Evolutionary conservation across 1,140 invertebrate species (phyloP), one percentile per base, ranked within the genome.

Genomic region (Coenobita brevimanus): DNA sequence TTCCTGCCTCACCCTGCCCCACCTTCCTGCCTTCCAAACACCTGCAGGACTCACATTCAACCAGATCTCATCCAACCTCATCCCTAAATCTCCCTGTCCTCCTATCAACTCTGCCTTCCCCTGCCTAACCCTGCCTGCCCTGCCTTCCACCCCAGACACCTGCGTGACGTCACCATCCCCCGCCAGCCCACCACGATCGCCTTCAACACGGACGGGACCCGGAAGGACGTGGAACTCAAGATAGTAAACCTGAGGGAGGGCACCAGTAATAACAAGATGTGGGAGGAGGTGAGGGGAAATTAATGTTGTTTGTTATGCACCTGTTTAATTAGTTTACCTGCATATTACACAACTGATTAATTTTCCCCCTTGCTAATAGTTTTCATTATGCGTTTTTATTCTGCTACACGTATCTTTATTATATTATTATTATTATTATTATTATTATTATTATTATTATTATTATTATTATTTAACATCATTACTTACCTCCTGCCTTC

Each of bases 171-270:
- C 41, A 90, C 46, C 24, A 84, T 90, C 38, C 60, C 81, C 30
- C 71, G 75, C 3, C 80, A 81, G 3, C 54, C 81, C 4, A 41
- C 69, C 15, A 81, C 79, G 24, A 13, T 97, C 8, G 96, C 97
- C 92, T 98, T 98, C 92, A 98, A 97, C 13, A 95, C 95, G 2
- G 97, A 98, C 91, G 97, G 97, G 0, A 97, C 97, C 80, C 93
- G 98, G 17, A 95, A 96, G 91, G 95, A 96, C 0, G 96, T 97
- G 0, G 97, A 98, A 92, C 93, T 99, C 82, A 97, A 97, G 93
- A 97, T 99, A 84, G 96, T 98, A 95, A 99, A 99, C 93, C 93
- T 98, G 10, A 94, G 96, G 67, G 95, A 96, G 0, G 95, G 96
- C 6, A 94, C 95, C 17, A 96, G 82, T 41, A 90, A 83, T 62